phyloP scores from a whole-genome alignment of 1,140 invertebrate genomes.

The Leptinotarsa undecemlineata region DNA sequence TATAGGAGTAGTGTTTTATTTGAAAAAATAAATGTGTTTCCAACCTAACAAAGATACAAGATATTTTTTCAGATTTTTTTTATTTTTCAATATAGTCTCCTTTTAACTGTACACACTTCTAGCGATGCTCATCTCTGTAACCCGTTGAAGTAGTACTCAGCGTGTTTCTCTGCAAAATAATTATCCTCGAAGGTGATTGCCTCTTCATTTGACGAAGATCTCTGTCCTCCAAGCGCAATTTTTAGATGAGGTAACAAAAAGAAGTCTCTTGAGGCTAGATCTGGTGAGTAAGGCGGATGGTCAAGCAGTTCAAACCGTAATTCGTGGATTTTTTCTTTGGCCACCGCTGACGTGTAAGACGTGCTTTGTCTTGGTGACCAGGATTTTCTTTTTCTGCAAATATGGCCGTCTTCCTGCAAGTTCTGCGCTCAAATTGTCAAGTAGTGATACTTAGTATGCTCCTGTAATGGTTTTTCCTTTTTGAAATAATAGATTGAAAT shows the following conservation, averaged over 20 bases:
- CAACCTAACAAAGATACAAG: background rate
- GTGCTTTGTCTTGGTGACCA: constrained; percentile 28
- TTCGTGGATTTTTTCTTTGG: constrained; percentile 47
- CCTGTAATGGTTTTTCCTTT: background rate
- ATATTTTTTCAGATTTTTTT: background rate
- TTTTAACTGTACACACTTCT: background rate
- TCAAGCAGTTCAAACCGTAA: constrained; percentile 52
- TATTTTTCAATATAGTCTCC: background rate
- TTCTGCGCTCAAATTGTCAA: constrained; percentile 52
- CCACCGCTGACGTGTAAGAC: constrained; percentile 44
- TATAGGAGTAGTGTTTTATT: too few species aligned
- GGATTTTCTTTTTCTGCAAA: constrained; percentile 48
- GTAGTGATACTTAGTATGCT: constrained; percentile 36
- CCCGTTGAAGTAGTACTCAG: background rate
- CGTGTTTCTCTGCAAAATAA: background rate
- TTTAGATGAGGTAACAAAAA: constrained; percentile 32
- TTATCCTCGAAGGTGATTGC: constrained; percentile 31
- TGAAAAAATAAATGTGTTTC: background rate
- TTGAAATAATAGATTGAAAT: background rate
- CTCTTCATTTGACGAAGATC: constrained; percentile 44
- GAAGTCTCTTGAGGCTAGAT: constrained; percentile 44
- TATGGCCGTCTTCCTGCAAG: constrained; percentile 45
- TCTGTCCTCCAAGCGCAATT: constrained; percentile 42
- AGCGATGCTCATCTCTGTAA: background rate
- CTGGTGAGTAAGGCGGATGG: constrained; percentile 53